Conservation (phyloP, 1,140 invertebrate genomes). For the Drusus annulatus region DNA sequence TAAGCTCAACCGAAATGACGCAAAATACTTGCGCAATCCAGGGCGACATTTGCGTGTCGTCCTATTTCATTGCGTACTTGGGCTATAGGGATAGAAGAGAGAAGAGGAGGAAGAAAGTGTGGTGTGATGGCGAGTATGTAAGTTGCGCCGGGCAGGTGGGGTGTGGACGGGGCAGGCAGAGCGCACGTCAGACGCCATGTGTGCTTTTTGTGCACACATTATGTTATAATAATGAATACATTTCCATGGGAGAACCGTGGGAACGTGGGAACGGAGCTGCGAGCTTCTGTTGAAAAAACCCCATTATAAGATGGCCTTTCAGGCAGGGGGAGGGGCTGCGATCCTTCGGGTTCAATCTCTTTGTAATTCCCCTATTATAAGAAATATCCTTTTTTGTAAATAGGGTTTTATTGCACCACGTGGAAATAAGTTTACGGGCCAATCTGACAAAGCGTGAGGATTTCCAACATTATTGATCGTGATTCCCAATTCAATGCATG, state of each 20-base stretch:
- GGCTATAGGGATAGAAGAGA: neutral
- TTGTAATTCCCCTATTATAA: slow-evolving; percentile 48
- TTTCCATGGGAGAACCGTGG: slow-evolving; percentile 55
- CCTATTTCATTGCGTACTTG: neutral
- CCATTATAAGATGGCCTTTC: slow-evolving; percentile 49
- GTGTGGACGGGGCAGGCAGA: neutral
- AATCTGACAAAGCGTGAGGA: slow-evolving; percentile 28
- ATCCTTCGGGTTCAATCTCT: slow-evolving; percentile 44
- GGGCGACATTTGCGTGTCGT: neutral
- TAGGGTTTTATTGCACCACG: slow-evolving; percentile 49
- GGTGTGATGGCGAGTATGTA: neutral
- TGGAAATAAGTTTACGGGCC: slow-evolving; percentile 40
- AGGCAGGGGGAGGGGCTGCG: slow-evolving; percentile 50
- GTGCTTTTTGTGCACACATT: slow-evolving; percentile 52
- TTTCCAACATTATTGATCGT: slow-evolving; percentile 28
- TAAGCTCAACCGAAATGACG: neutral
- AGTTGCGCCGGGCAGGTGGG: neutral
- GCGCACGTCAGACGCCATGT: slow-evolving; percentile 47
- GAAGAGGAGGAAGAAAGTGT: neutral
- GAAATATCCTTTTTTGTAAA: slow-evolving; percentile 45
- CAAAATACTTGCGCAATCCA: neutral
- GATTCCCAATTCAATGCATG: neutral
- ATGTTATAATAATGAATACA: slow-evolving; percentile 57
- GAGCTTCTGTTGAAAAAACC: slow-evolving; percentile 46
- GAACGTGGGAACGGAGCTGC: slow-evolving; percentile 50